Base-by-base conservation (phyloP, 2,113 vertebrate genomes). In the Nothocercus julius region DNA sequence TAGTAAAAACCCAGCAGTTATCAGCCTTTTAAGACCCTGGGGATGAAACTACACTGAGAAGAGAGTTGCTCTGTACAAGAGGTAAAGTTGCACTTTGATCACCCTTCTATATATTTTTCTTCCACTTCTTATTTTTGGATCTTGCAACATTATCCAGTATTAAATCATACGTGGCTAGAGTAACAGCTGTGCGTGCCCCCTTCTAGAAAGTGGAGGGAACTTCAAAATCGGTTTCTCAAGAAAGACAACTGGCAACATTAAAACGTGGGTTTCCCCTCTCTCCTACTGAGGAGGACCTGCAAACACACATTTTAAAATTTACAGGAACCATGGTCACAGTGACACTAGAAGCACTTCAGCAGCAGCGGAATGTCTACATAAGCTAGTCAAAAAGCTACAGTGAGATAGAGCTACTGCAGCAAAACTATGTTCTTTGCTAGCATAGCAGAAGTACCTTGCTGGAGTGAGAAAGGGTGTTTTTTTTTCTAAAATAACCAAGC, bases 91-190 rank as follows among this genome's bases (percentile, higher is more conserved):
- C 34, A 34, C 36, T 70, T 90, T 62, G 61, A 49, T 47, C 87
- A 92, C 38, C 47, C 72, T 64, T 9, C 34, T 34, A 74, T 64
- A 47, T 13, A 3, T 44, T 58, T 90, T 87, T 63, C 90, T 83
- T 21, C 76, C 69, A 56, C 68, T 76, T 93, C 70, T 94, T 90
- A 91, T 91, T 96, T 97, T 92, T 94, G 90, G 64, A 88, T 86
- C 79, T 93, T 62, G 15, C 87, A 93, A 88, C 38, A n/a, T 32
- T 72, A 91, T 53, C 73, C 66, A 88, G 38, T 75, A 78, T 30
- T 78, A 75, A 66, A 72, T 49, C 32, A 61, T 38, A 47, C 61
- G 64, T 1, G 90, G 64, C 25, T 82, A 44, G 68, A 81, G 6
- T 42, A 92, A 85, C 85, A 91, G 64, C 56, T 9, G 11, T 47